phyloP scores from a whole-genome alignment of 2,888 invertebrate genomes.

The Onthophagus sagittarius region DNA sequence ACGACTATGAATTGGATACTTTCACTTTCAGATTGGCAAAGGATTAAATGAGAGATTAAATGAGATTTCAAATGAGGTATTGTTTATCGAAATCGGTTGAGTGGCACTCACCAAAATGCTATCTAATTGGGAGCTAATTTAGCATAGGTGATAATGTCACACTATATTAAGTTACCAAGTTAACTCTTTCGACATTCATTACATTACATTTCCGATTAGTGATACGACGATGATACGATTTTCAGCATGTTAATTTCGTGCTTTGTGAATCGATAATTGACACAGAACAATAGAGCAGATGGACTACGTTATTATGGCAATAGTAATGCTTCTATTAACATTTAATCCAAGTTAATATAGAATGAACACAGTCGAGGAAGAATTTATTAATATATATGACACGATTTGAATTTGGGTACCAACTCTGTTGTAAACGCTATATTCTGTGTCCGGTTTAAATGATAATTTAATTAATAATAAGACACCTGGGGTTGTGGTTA shows the following conservation, averaged over 20 bases:
- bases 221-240: background rate
- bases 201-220: background rate
- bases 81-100: too few relatives aligned
- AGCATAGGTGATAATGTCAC: background rate
- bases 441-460: too few relatives aligned
- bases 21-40: too few relatives aligned
- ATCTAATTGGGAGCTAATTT: too few relatives aligned
- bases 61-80: too few relatives aligned
- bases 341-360: background rate
- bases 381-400: too few relatives aligned
- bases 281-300: background rate
- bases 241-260: background rate
- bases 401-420: too few relatives aligned
- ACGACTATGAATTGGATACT: too few relatives aligned
- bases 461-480: background rate
- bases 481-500: background rate
- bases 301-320: background rate
- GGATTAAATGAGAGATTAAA: too few relatives aligned
- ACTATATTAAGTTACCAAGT: background rate
- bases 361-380: too few relatives aligned
- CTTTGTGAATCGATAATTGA: background rate
- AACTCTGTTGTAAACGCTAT: too few relatives aligned
- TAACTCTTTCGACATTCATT: background rate
- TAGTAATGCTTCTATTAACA: background rate
- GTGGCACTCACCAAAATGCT: too few relatives aligned